Conservation (phyloP, 2,113 vertebrate genomes). For the Lathamus discolor region DNA sequence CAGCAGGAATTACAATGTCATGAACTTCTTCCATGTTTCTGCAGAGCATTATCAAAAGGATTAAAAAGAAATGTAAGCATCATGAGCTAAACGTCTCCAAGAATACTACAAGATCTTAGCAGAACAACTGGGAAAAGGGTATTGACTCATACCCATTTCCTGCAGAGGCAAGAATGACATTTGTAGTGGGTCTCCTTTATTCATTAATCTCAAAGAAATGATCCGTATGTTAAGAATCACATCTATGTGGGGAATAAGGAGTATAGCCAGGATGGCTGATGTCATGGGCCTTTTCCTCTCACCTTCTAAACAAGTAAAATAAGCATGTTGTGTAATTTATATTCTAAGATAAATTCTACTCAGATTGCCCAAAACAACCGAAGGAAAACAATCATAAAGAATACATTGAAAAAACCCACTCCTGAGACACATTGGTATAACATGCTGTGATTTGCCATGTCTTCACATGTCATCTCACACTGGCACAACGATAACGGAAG, state of each 20-base stretch:
- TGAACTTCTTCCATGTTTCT: neutral
- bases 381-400: neutral
- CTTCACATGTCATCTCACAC: neutral
- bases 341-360: neutral
- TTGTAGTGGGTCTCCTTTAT: neutral
- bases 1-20: neutral
- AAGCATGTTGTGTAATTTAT: neutral
- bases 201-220: neutral
- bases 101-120: neutral
- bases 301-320: neutral
- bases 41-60: neutral
- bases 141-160: neutral
- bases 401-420: rapidly evolving
- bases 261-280: neutral
- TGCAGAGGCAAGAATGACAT: neutral
- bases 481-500: neutral
- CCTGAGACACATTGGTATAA: neutral
- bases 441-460: neutral
- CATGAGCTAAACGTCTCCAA: neutral
- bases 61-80: neutral
- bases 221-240: neutral
- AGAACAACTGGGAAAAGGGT: neutral
- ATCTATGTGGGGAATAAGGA: neutral
- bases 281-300: neutral
- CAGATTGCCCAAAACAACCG: neutral